Conservation (phyloP, 1,140 invertebrate species). For the Drosophila melanica region DNA sequence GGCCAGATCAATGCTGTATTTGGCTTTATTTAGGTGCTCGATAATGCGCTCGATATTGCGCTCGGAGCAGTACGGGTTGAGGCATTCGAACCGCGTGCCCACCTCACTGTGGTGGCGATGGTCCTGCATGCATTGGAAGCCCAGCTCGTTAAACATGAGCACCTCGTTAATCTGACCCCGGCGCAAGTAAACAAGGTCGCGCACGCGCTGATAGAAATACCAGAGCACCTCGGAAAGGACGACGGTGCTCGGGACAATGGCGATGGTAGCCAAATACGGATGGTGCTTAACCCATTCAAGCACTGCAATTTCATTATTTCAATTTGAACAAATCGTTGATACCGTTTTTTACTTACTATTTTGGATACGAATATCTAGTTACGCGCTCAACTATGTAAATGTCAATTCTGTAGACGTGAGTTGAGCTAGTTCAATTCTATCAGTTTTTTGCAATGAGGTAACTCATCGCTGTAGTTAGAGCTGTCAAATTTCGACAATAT, state of each 20-base stretch:
- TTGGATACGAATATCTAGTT: slow-evolving; percentile 1
- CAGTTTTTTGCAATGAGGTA: neutral
- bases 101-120: neutral
- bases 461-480: neutral
- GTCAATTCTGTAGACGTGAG: neutral
- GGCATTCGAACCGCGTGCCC: neutral
- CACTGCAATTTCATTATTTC: neutral
- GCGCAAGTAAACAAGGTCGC: neutral
- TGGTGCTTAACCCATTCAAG: neutral
- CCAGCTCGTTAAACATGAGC: slow-evolving; percentile 15
- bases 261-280: neutral
- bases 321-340: neutral
- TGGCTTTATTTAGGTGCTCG: neutral
- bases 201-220: neutral
- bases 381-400: slow-evolving; percentile 1
- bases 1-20: slow-evolving; percentile 10
- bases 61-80: neutral
- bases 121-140: neutral
- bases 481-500: neutral
- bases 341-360: neutral
- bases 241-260: neutral
- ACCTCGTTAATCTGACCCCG: neutral
- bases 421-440: neutral
- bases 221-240: neutral
- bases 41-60: neutral